Conservation (phyloP, 2,888 invertebrate genomes). For the Melitaea athalia region DNA sequence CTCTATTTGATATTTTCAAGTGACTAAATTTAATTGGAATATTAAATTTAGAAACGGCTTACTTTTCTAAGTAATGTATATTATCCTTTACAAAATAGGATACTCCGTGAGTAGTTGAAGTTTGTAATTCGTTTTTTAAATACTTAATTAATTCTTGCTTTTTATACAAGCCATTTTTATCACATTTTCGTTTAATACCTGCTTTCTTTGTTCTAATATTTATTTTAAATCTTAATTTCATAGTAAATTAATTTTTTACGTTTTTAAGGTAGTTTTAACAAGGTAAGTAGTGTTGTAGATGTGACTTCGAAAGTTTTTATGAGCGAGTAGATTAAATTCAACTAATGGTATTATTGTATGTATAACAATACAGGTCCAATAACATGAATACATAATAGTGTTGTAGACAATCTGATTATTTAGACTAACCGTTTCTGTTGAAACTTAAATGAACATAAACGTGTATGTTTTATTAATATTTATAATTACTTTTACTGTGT, state of each 20-base stretch:
- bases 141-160: conserved; percentile 46
- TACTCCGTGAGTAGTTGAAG: conserved; percentile 66
- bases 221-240: conserved; percentile 12
- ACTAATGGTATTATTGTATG: conserved; percentile 1
- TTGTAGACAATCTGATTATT: conserved; percentile 3
- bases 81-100: conserved; percentile 60
- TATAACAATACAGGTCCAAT: conserved; percentile 20
- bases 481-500: no score
- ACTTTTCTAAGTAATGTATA: conserved; percentile 69
- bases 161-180: conserved; percentile 54
- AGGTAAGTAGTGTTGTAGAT: neutral
- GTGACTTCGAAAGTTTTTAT: conserved; percentile 6
- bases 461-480: no score
- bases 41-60: conserved; percentile 22
- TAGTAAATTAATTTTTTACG: neutral
- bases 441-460: neutral
- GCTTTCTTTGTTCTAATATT: conserved; percentile 18
- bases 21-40: neutral
- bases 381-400: conserved; percentile 22
- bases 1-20: neutral
- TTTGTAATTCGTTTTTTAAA: conserved; percentile 61
- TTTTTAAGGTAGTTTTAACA: neutral
- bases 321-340: neutral
- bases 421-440: conserved; percentile 3
- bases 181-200: conserved; percentile 55